Percentiles rank a stretch among this genome's conserved stretches.
These are phyloP conservation scores for Collichthys lucidus DNA, from an alignment of 2,113 vertebrate species.

Conservation along the genomic window DNA sequence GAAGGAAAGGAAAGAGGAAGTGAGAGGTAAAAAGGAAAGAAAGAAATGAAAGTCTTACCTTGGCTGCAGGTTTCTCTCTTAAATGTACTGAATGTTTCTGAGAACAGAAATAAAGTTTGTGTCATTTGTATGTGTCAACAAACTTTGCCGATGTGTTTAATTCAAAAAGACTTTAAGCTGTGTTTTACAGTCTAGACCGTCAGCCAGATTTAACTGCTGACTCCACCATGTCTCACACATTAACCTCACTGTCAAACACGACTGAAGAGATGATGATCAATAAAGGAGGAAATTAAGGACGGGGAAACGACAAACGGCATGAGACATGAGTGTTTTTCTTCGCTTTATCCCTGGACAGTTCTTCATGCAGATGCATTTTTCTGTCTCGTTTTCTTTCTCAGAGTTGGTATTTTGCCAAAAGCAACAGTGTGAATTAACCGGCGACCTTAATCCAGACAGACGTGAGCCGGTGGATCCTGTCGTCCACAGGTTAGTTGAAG, in stretches of 20 bases:
- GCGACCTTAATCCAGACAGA: slow-evolving; percentile 56
- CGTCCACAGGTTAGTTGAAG: slow-evolving; percentile 67
- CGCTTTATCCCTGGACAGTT: slow-evolving; percentile 13
- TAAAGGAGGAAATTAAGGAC: not conserved
- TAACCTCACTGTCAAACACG: not conserved
- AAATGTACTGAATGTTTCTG: not conserved
- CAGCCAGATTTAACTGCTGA: not conserved
- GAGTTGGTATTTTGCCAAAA: slow-evolving; percentile 35
- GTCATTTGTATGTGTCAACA: not conserved
- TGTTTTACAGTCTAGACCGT: no score
- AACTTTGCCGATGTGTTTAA: not conserved
- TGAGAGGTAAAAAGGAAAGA: not conserved
- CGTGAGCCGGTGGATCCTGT: slow-evolving; percentile 57
- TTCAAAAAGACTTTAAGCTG: not conserved
- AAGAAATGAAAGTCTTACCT: no score
- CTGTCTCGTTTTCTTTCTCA: not conserved
- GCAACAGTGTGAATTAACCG: slow-evolving; percentile 53
- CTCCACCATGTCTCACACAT: not conserved
- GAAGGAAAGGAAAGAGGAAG: not conserved
- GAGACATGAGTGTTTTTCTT: not conserved
- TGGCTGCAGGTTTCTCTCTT: no score
- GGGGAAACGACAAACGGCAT: no score
- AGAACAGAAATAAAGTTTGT: not conserved
- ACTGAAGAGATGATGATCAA: not conserved
- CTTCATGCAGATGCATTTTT: not conserved